A percentile compares a stretch with the other conserved stretches of the same genome.
phyloP scores from a whole-genome alignment of 2,888 invertebrate species.

The Coleophora deauratella region DNA sequence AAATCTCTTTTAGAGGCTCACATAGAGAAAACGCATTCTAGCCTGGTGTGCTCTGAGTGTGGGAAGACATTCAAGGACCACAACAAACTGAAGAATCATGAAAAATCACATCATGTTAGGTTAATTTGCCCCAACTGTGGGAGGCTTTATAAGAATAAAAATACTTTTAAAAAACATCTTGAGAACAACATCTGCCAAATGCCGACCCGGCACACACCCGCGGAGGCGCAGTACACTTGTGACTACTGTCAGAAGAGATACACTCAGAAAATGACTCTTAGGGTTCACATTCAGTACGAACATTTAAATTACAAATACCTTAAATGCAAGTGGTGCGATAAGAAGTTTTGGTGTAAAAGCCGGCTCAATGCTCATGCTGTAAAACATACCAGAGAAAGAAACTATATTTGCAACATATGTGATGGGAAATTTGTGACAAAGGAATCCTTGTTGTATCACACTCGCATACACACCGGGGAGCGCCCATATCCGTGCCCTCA shows the following conservation, averaged over 20 bases:
- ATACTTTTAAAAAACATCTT: slow-evolving; percentile 46
- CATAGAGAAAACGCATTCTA: slow-evolving; percentile 34
- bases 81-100: slow-evolving; percentile 43
- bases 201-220: slow-evolving; percentile 35
- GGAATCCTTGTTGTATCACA: slow-evolving; percentile 54
- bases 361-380: slow-evolving; percentile 52
- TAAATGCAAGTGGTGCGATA: slow-evolving; percentile 52
- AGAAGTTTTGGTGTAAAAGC: slow-evolving; percentile 55
- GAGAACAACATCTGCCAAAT: slow-evolving; percentile 42
- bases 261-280: slow-evolving; percentile 49
- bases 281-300: slow-evolving; percentile 58
- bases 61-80: slow-evolving; percentile 42
- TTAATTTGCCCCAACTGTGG: slow-evolving; percentile 51
- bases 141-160: slow-evolving; percentile 44
- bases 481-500: slow-evolving; percentile 48
- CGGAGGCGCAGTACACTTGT: slow-evolving; percentile 46
- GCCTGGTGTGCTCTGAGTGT: slow-evolving; percentile 41
- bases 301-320: slow-evolving; percentile 54
- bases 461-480: slow-evolving; percentile 56
- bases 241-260: slow-evolving; percentile 58
- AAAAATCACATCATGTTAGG: slow-evolving; percentile 34
- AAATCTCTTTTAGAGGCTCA: slow-evolving; percentile 30
- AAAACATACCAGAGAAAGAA: slow-evolving; percentile 54
- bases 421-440: slow-evolving; percentile 50
- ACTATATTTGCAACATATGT: slow-evolving; percentile 43